Base-by-base conservation (phyloP, 2,888 invertebrate genomes). In the Barypeithes pellucidus region DNA sequence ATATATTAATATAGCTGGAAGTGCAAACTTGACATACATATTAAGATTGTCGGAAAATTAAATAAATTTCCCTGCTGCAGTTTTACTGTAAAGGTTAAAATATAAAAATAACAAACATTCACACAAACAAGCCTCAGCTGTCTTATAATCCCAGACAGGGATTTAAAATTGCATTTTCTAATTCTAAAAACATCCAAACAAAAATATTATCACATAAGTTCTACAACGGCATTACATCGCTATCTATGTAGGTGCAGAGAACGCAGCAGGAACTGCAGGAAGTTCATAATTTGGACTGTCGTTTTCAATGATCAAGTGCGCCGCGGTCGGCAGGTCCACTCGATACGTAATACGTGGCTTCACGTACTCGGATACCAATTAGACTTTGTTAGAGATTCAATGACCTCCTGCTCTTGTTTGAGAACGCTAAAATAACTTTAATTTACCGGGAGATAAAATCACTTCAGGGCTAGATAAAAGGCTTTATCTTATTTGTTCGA, bases 261-360 rank as follows among this genome's bases (percentile, higher is more conserved):
- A 69, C 63, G 47, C 73, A 67, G 61, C 60, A 73, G 76, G 76
- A 72, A 67, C 65, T 70, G 73, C 77, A 76, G 77, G 77, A 78
- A 79, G 72, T 79, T 67, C 75, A 75, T 75, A 77, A 79, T 79
- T 79, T 78, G 77, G 75, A 76, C 75, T 78, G 77, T 78, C 77
- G 78, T 76, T 77, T 78, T 71, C 78, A 75, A 76, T 75, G 73
- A 73, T 73, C 73, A 73, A 73, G 68, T 67, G 63, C 62, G 60
- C 70, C 63, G 70, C 68, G 41, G 41, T 57, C 50, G 24, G 61
- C 67, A 67, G 67, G 60, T 43, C 59, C 57, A 45, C 67, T 61
- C 66, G 66, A 72, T 72, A 52, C 50, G 57, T 71, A 71, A 71
- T 67, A 67, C 63, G 62, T 69, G 57, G 29, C 36, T 41, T 62